Percentiles rank a stretch among this genome's conserved stretches.
phyloP scores from a whole-genome alignment of 2,113 vertebrate genomes.

The Xiphophorus maculatus region DNA sequence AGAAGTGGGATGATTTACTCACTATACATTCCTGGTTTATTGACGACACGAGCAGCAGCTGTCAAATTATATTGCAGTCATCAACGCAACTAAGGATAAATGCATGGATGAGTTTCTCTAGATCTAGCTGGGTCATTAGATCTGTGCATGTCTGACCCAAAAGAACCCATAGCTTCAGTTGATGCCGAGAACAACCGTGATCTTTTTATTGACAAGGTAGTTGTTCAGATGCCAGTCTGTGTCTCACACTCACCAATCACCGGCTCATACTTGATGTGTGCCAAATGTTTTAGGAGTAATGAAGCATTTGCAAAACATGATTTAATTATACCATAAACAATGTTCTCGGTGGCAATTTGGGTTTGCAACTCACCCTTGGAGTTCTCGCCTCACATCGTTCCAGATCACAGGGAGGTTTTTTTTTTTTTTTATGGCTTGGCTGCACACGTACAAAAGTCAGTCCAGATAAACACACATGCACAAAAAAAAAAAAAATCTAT shows the following conservation, averaged over 20 bases:
- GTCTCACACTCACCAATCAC: not conserved
- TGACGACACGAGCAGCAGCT: too few relatives aligned
- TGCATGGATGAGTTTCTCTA: too few relatives aligned
- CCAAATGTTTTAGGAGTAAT: not conserved
- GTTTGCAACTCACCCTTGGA: conserved; percentile 5
- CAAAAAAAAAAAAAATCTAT: too few relatives aligned
- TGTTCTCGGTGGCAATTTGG: not conserved
- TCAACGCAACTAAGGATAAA: too few relatives aligned
- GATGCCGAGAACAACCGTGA: not conserved
- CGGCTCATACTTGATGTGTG: not conserved
- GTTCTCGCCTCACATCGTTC: conserved; percentile 37
- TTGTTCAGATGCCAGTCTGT: not conserved
- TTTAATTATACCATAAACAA: not conserved
- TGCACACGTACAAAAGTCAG: conserved; percentile 12
- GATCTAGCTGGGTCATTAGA: too few relatives aligned
- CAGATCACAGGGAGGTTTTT: conserved; percentile 21
- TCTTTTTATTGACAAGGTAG: not conserved
- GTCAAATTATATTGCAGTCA: too few relatives aligned
- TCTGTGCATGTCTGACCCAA: not conserved
- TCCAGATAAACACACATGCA: conserved; percentile 5
- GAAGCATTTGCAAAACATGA: not conserved
- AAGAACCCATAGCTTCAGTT: not conserved
- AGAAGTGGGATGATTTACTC: too few relatives aligned
- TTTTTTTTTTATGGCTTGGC: conserved; percentile 22
- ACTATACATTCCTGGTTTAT: too few relatives aligned